Conservation (phyloP, 2,113 vertebrate species). For the Tragelaphus imberbis region DNA sequence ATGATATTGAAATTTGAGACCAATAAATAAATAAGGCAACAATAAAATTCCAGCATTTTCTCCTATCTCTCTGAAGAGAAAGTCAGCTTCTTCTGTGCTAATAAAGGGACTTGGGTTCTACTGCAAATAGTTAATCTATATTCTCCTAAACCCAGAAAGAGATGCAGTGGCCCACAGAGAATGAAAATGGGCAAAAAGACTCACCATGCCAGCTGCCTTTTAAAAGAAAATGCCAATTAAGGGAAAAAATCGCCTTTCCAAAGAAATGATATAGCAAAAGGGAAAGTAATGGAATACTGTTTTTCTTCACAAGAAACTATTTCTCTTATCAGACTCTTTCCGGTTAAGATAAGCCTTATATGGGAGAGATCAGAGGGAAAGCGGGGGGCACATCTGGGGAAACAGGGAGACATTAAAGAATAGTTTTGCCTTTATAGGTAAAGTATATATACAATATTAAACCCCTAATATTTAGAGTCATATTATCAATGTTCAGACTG, state of each 20-base stretch:
- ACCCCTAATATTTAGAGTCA: background rate
- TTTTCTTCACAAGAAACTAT: constrained; percentile 31
- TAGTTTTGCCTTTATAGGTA: background rate
- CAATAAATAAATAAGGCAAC: background rate
- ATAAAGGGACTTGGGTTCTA: background rate
- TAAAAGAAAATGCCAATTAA: background rate
- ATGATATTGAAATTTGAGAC: background rate
- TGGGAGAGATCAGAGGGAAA: background rate
- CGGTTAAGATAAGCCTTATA: background rate
- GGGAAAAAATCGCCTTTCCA: background rate
- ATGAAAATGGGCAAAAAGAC: no score
- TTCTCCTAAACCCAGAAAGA: background rate
- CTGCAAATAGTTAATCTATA: background rate
- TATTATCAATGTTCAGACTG: background rate
- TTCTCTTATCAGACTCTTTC: background rate
- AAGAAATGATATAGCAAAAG: background rate
- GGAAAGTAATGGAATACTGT: background rate
- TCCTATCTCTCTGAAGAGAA: background rate
- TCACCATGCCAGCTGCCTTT: background rate
- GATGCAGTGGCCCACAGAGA: background rate
- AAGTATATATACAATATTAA: background rate
- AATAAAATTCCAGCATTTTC: background rate
- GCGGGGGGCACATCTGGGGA: background rate
- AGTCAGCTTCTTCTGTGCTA: background rate
- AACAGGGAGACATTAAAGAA: background rate